Percentiles rank a stretch among this genome's conserved stretches.
These are phyloP conservation scores for Thereva nobilitata DNA, from an alignment of 2,888 invertebrate genomes.

Conservation along the genomic window DNA sequence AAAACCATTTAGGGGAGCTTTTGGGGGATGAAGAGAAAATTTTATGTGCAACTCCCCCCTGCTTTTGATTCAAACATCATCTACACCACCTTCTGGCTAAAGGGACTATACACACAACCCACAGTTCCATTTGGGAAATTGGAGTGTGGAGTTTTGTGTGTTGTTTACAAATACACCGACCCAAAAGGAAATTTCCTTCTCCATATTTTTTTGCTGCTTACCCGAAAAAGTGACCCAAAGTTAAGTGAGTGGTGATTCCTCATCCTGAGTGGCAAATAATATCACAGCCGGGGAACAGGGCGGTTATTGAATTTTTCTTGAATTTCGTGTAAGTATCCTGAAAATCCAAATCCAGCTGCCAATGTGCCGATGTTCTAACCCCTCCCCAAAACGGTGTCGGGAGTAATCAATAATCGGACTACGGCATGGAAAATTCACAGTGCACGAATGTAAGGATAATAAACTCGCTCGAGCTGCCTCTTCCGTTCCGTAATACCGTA, in stretches of 20 bases:
- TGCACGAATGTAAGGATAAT: neutral
- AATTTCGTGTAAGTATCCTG: slow-evolving; percentile 22
- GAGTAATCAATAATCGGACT: slow-evolving; percentile 21
- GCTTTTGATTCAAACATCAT: slow-evolving; percentile 18
- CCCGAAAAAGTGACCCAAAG: slow-evolving; percentile 22
- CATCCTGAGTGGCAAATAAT: slow-evolving; percentile 6
- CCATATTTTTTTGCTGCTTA: slow-evolving; percentile 24
- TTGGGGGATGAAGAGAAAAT: slow-evolving; percentile 25
- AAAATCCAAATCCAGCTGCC: neutral
- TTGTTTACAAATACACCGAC: slow-evolving; percentile 38
- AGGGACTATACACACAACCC: slow-evolving; percentile 37
- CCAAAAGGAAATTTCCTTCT: slow-evolving; percentile 21
- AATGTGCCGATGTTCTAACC: neutral
- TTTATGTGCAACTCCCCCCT: slow-evolving; percentile 30
- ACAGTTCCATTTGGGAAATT: slow-evolving; percentile 40
- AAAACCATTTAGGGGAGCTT: slow-evolving; percentile 13
- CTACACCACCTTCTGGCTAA: slow-evolving; percentile 38
- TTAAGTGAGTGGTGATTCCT: slow-evolving; percentile 19
- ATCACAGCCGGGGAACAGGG: neutral
- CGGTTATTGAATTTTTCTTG: slow-evolving; percentile 1
- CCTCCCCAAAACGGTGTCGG: neutral
- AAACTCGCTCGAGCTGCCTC: neutral
- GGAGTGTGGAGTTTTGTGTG: slow-evolving; percentile 38
- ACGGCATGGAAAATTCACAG: neutral
- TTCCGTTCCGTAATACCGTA: slow-evolving; percentile 13